A percentile compares a stretch with the other conserved stretches of the same genome.
These are phyloP conservation scores for Chaunax sp. DNA, from an alignment of 2,797 vertebrate genomes.

Conservation along the genomic window DNA sequence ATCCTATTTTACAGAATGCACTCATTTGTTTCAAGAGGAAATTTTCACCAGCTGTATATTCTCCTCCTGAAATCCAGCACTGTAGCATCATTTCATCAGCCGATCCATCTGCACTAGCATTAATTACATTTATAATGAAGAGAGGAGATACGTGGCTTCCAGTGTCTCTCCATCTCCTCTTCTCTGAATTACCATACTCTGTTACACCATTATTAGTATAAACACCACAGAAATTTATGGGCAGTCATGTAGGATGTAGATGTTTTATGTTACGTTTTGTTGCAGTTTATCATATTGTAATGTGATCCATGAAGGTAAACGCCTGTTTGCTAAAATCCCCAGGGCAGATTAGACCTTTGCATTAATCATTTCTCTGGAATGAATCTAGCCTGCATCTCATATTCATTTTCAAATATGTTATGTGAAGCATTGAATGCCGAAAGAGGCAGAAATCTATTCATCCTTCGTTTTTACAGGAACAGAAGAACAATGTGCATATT, in stretches of 20 bases:
- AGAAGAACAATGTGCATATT: too few species aligned
- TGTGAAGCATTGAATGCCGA: neutral
- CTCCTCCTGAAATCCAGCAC: conserved; percentile 44
- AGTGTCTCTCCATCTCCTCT: conserved; percentile 39
- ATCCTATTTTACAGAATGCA: conserved; percentile 11
- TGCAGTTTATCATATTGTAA: conserved; percentile 37
- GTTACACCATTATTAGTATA: conserved; percentile 23
- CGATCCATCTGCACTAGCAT: conserved; percentile 73
- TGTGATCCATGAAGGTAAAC: conserved; percentile 37
- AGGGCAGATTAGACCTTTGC: conserved; percentile 32
- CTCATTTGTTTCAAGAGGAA: conserved; percentile 49
- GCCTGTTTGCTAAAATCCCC: conserved; percentile 28
- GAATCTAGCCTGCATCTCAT: neutral
- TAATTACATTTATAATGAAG: conserved; percentile 77
- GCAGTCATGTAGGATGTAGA: conserved; percentile 34
- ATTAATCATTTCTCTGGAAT: conserved; percentile 10
- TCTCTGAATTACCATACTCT: conserved; percentile 51
- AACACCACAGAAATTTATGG: conserved; percentile 33
- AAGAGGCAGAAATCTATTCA: neutral
- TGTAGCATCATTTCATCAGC: conserved; percentile 74
- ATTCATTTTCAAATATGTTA: conserved; percentile 11
- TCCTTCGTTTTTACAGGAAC: too few species aligned
- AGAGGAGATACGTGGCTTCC: conserved; percentile 45
- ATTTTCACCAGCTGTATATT: conserved; percentile 56
- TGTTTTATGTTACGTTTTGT: conserved; percentile 38